Conservation (phyloP, 2,113 vertebrate genomes). For the Pomatorhinus ruficollis region DNA sequence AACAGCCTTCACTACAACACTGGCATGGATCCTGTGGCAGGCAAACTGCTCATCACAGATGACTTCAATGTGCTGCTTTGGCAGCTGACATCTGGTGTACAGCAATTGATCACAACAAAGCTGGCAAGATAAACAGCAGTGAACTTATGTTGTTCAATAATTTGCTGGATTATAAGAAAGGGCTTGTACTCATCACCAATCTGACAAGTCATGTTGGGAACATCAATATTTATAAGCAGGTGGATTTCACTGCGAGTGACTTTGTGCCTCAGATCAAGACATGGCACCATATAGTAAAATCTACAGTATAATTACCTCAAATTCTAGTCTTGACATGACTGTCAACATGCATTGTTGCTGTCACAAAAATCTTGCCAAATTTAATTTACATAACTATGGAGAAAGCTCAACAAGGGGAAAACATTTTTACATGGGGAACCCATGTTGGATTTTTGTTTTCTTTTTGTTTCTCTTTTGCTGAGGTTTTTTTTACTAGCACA, state of each 20-base stretch:
- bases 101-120: conserved; percentile 57
- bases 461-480: neutral
- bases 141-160: conserved; percentile 57
- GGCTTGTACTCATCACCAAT: conserved; percentile 51
- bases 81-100: conserved; percentile 62
- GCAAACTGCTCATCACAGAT: conserved; percentile 55
- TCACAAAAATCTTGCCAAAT: conserved; percentile 48
- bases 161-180: conserved; percentile 58
- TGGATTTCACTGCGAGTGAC: conserved; percentile 45
- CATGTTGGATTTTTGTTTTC: neutral
- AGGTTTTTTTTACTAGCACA: neutral
- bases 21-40: conserved; percentile 26
- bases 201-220: conserved; percentile 56
- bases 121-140: conserved; percentile 55
- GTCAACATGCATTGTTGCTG: conserved; percentile 28
- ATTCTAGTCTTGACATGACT: conserved; percentile 19
- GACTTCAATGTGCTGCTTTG: conserved; percentile 47
- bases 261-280: conserved; percentile 44
- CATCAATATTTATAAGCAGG: conserved; percentile 68
- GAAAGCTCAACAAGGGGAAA: conserved; percentile 18
- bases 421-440: neutral
- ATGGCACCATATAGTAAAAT: conserved; percentile 48
- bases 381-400: conserved; percentile 22
- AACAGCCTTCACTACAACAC: neutral
- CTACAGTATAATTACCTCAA: conserved; percentile 42